Base-by-base conservation (phyloP, 1,140 invertebrate genomes). In the Scaptomyza montana region DNA sequence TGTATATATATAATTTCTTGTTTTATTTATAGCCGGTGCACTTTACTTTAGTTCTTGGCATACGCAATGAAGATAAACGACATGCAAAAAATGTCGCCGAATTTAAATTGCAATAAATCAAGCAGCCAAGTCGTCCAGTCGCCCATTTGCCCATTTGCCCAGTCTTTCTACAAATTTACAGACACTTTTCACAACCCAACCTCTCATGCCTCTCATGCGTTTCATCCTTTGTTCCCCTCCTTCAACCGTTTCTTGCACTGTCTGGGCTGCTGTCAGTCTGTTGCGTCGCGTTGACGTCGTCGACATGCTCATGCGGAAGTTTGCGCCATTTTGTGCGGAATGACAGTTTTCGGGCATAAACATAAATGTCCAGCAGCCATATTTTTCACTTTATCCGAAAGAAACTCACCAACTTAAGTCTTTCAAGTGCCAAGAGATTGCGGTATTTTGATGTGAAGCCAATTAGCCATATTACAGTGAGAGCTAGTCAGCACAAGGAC, bases 21-120 rank as follows among this genome's bases (percentile, higher is more conserved):
- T 39, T 69, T 74, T 74, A 74, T 74, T 74, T 74, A 74, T 74
- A 57, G 59, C 36, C 59, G 65, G 57, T 74, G 71, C 71, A 74
- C 65, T 74, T 57, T 64, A 68, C 67, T 73, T 77, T 80, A 63
- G 75, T 78, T 78, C 73, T 75, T 78, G 82, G 75, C 81, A 81
- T 69, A 76, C 75, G 78, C 82, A 86, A 86, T 86, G 82, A 86
- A 86, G 82, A 86, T 86, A 82, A 82, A 87, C 82, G 82, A 87
- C 72, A 87, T 82, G 65, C 82, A 87, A 70, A 87, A 82, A 89
- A 76, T 68, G 78, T 77, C 71, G 75, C 68, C 71, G 70, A 87
- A 82, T 86, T 86, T 86, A 87, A 86, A 86, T 76, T 82, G 82
- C 78, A 78, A 86, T 86, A 86, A 86, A 86, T 86, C 82, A 87